Evolutionary conservation across 2,888 invertebrate genomes (phyloP).

Genomic region (Dryococelus australis): DNA sequence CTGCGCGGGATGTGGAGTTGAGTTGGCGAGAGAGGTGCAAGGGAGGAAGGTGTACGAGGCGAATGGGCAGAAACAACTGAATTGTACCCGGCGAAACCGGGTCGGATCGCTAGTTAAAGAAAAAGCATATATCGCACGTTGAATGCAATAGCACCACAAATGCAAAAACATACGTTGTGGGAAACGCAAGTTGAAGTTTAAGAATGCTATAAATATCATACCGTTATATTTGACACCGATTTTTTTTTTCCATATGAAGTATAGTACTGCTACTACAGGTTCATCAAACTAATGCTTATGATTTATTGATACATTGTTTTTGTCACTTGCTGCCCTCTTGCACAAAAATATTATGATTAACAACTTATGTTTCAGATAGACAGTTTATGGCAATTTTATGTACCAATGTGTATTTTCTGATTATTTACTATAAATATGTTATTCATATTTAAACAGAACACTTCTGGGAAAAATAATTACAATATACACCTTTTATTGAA

Average conservation of each 20-base stretch:
- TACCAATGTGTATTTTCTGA: neutral
- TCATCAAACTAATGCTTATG: neutral
- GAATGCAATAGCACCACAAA: neutral
- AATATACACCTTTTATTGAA: neutral
- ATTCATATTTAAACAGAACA: neutral
- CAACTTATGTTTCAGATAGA: neutral
- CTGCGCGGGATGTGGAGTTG: no score
- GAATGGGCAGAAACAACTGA: no score
- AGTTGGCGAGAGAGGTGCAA: no score
- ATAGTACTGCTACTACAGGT: neutral
- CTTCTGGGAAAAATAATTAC: neutral
- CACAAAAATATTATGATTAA: neutral
- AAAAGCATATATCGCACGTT: neutral
- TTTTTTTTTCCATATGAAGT: neutral
- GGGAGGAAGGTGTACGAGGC: no score
- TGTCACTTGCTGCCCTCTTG: neutral
- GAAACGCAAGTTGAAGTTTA: neutral
- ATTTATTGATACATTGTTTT: neutral
- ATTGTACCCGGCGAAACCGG: no score
- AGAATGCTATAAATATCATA: neutral
- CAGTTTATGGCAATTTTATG: neutral
- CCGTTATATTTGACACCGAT: neutral
- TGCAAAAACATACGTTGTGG: neutral
- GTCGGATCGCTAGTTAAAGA: no score
- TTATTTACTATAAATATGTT: neutral